phyloP scores from a whole-genome alignment of 2,888 invertebrate genomes.

The Syrphus vitripennis region DNA sequence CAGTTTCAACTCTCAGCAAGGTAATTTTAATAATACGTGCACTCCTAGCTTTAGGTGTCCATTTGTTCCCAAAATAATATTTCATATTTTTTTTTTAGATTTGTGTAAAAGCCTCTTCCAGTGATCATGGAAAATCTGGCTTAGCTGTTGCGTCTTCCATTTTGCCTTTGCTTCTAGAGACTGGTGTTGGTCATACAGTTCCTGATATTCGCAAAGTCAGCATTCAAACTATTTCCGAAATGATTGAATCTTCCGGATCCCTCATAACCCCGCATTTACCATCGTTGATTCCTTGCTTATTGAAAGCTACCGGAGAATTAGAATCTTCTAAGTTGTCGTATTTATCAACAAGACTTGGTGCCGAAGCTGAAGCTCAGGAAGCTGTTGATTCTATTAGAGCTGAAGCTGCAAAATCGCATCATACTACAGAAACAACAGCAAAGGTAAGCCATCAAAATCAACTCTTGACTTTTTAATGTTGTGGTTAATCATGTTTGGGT shows the following conservation, averaged over 20 bases:
- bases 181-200: slow-evolving; percentile 90
- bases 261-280: slow-evolving; percentile 91
- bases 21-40: slow-evolving; percentile 81
- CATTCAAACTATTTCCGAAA: slow-evolving; percentile 91
- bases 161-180: slow-evolving; percentile 90
- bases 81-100: slow-evolving; percentile 82
- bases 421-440: slow-evolving; percentile 93
- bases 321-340: slow-evolving; percentile 91
- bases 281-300: slow-evolving; percentile 90
- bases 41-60: too few relatives aligned
- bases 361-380: slow-evolving; percentile 88
- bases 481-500: not conserved
- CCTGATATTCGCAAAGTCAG: slow-evolving; percentile 90
- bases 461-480: not conserved
- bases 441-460: slow-evolving; percentile 82
- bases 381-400: slow-evolving; percentile 90
- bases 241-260: slow-evolving; percentile 90
- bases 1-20: slow-evolving; percentile 88
- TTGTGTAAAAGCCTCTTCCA: slow-evolving; percentile 87
- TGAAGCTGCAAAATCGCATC: slow-evolving; percentile 90
- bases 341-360: slow-evolving; percentile 87
- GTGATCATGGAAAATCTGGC: slow-evolving; percentile 87
- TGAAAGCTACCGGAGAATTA: slow-evolving; percentile 93
- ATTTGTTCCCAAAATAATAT: not conserved
- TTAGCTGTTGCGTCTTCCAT: slow-evolving; percentile 88